A percentile compares a stretch with the other conserved stretches of the same genome.
These are phyloP conservation scores for Berghia stephanieae DNA, from an alignment of 1,140 invertebrate genomes.

Conservation along the genomic window DNA sequence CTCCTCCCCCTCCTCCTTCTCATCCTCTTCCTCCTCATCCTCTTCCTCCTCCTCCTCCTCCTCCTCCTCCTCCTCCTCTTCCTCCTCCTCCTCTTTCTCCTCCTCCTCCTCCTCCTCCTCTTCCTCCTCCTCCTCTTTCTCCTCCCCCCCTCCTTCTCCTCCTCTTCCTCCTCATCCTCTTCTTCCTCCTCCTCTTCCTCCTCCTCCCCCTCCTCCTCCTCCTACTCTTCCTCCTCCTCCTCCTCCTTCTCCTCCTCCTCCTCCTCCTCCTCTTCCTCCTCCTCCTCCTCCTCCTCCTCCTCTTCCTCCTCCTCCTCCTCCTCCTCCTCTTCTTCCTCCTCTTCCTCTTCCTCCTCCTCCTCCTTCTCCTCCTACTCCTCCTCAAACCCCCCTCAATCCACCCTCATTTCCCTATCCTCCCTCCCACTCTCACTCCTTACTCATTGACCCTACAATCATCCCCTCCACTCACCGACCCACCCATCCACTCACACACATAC, in stretches of 20 bases:
- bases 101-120: neutral
- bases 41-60: too few relatives aligned
- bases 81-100: constrained; percentile 12
- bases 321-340: too few relatives aligned
- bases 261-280: too few relatives aligned
- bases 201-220: neutral
- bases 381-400: neutral
- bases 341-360: neutral
- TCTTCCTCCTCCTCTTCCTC: neutral
- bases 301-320: neutral
- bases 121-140: neutral
- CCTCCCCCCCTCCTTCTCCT: too few relatives aligned
- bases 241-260: too few relatives aligned
- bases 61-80: too few relatives aligned
- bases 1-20: neutral
- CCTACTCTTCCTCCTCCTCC: neutral
- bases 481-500: too few relatives aligned
- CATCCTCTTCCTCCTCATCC: too few relatives aligned
- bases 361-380: neutral
- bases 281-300: too few relatives aligned
- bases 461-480: too few relatives aligned
- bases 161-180: too few relatives aligned
- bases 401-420: too few relatives aligned
- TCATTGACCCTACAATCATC: neutral
- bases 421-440: neutral